Evolutionary conservation across 2,888 invertebrate genomes (phyloP).

Genomic region (Agonopterix heracliana): DNA sequence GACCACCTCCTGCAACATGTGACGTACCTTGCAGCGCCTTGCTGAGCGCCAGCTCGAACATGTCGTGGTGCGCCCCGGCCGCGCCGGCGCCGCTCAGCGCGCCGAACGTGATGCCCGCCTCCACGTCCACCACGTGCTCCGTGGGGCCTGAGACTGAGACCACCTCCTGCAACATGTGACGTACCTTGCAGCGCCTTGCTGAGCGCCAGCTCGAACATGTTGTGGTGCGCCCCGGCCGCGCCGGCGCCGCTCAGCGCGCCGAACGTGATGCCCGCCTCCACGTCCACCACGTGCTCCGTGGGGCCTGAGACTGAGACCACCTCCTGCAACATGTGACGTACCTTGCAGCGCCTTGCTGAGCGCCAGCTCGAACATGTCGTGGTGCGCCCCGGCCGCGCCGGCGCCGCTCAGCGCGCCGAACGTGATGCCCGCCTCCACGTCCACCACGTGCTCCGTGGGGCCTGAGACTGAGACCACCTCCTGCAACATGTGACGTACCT

Average conservation of each 20-base stretch:
- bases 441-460: no score
- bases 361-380: slow-evolving; percentile 96
- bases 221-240: slow-evolving; percentile 53
- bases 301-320: no score
- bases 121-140: slow-evolving; percentile 59
- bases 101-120: slow-evolving; percentile 58
- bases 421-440: slow-evolving; percentile 57
- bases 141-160: no score
- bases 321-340: no score
- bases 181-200: no score
- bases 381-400: slow-evolving; percentile 32
- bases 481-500: no score
- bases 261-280: slow-evolving; percentile 63
- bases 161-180: no score
- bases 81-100: slow-evolving; percentile 46
- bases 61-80: slow-evolving; percentile 74
- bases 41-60: slow-evolving; percentile 95
- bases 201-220: slow-evolving; percentile 96
- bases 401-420: slow-evolving; percentile 55
- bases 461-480: no score
- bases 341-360: no score
- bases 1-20: no score
- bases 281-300: no score
- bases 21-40: no score
- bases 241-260: slow-evolving; percentile 47